phyloP scores from a whole-genome alignment of 2,113 vertebrate species.

The Tetrax tetrax region DNA sequence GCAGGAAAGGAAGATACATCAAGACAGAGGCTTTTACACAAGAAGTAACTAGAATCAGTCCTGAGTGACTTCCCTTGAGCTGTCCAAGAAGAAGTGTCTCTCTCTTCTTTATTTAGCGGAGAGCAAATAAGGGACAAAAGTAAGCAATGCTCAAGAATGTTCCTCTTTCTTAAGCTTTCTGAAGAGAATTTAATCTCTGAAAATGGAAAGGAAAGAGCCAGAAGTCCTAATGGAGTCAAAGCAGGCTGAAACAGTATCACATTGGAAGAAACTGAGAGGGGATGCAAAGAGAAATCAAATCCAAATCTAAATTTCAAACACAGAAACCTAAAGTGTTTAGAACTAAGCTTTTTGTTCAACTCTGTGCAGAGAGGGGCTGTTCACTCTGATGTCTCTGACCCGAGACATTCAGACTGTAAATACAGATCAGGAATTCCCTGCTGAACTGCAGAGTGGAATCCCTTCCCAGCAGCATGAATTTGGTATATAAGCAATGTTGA shows the following conservation, averaged over 20 bases:
- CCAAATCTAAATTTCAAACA: background rate
- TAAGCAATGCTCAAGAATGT: background rate
- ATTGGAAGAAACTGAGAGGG: background rate
- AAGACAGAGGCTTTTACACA: background rate
- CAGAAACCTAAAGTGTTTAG: background rate
- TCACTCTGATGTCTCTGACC: background rate
- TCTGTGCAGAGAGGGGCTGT: background rate
- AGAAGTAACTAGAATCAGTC: background rate
- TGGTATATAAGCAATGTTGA: background rate
- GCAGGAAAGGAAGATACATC: background rate
- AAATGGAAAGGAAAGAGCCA: slow-evolving; percentile 6
- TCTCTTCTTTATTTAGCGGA: slow-evolving; percentile 4
- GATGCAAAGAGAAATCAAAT: background rate
- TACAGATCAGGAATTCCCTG: background rate
- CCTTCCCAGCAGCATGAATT: background rate
- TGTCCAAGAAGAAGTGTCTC: background rate
- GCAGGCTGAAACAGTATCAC: background rate
- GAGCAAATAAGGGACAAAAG: background rate
- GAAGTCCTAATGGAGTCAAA: background rate
- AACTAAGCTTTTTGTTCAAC: background rate
- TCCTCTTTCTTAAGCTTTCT: background rate
- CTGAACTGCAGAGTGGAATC: background rate
- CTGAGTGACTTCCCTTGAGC: background rate
- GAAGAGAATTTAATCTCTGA: background rate
- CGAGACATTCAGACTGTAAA: background rate